Base-by-base conservation (phyloP, 2,888 invertebrate species). In the Eurytoma californica region DNA sequence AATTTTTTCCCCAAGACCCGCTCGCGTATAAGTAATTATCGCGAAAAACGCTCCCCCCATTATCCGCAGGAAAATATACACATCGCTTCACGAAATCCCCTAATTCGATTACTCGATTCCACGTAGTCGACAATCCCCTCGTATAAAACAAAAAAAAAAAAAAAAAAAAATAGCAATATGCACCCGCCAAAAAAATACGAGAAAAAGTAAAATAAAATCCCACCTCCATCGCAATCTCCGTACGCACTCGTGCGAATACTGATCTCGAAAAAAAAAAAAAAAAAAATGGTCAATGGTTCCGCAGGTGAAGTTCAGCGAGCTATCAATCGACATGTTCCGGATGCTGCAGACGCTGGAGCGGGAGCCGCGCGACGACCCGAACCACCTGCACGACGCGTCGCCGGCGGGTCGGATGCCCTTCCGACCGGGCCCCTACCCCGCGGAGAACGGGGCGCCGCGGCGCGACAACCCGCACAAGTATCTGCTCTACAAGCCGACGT, bases 241-340 rank as follows among this genome's bases (percentile, higher is more conserved):
- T 9, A 7, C 9, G 1, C 39, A 7, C 39, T 39, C 7, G 9
- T 1, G 9, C 39, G 1, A 24, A 39, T 39, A 39, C 39, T 39
- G 9, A 39, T 20, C 9, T 20, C 18, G 18, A 20, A 20, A 57
- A 12, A 13, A 57, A 18, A 57, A 20, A 20, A 20, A 57, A 20
- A 13, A 57, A 18, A 20, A 20, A 20, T 12, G 3, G 5, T 57
- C 57, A 3, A 39, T 39, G 2, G 7, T 18, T 12, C 24, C 18
- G 12, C 98, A 98, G 92, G 96, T 97, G 51, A 98, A 98, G 91
- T 98, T 98, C 91, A 97, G 97, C 84, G 98, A 98, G 91, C 92
- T 98, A 84, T 98, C 98, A 16, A 95, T 98, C 93, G 98, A 98
- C 91, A 98, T 98, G 98, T 98, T 97, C 91, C 93, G 98, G 85